Conservation (phyloP, 2,888 invertebrate species). For the Chrysopilus asiliformis region DNA sequence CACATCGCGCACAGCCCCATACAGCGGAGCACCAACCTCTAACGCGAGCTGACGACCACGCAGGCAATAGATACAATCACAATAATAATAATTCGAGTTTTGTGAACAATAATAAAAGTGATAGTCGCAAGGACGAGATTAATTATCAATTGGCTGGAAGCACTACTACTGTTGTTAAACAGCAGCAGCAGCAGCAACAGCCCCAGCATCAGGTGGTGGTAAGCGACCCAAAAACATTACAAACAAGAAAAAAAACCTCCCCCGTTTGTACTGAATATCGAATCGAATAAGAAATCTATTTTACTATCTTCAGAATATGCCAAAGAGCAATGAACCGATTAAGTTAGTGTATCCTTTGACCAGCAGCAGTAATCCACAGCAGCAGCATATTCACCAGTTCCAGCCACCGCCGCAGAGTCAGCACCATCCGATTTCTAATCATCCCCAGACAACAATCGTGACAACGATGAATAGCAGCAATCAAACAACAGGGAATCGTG, state of each 20-base stretch:
- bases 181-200: neutral
- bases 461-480: slow-evolving; percentile 34
- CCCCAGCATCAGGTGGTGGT: neutral
- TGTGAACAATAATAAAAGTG: slow-evolving; percentile 10
- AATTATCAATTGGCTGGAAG: slow-evolving; percentile 4
- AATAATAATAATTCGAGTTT: slow-evolving; percentile 9
- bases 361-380: slow-evolving; percentile 22
- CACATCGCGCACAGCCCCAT: too few species aligned
- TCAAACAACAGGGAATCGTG: slow-evolving; percentile 39
- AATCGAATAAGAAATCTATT: slow-evolving; percentile 20
- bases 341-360: slow-evolving; percentile 40
- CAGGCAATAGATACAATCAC: slow-evolving; percentile 8
- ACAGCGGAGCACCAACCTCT: too few species aligned
- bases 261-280: neutral
- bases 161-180: neutral
- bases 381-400: slow-evolving; percentile 15
- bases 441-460: slow-evolving; percentile 23
- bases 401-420: slow-evolving; percentile 18
- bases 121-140: too few species aligned
- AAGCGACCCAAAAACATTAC: neutral
- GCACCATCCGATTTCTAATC: slow-evolving; percentile 14
- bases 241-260: slow-evolving; percentile 1
- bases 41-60: slow-evolving; percentile 6
- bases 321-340: slow-evolving; percentile 40
- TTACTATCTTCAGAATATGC: slow-evolving; percentile 22